These are phyloP conservation scores for Toxotes chatareus DNA, from an alignment of 2,113 vertebrate genomes.

Conservation along the genomic window DNA sequence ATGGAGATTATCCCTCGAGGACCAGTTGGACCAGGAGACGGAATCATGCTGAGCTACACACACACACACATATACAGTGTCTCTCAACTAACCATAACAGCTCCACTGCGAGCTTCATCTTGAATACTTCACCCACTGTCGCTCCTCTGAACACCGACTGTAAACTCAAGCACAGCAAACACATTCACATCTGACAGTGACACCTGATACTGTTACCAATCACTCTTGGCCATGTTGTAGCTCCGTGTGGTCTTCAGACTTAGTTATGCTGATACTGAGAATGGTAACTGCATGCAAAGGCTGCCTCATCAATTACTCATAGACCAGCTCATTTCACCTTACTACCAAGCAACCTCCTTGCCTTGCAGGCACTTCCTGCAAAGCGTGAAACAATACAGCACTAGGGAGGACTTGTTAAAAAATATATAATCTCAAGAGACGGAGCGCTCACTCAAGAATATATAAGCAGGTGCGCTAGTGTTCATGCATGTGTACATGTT, in stretches of 20 bases:
- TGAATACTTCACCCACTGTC: background rate
- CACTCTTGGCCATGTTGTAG: background rate
- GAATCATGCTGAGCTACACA: background rate
- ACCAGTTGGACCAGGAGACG: background rate
- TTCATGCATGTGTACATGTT: conserved; percentile 30
- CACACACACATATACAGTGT: background rate
- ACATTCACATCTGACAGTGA: background rate
- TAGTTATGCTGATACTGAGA: conserved; percentile 20
- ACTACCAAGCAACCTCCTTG: conserved; percentile 30
- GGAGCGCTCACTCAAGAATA: conserved; percentile 22
- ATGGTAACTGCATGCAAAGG: conserved; percentile 21
- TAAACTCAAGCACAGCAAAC: background rate
- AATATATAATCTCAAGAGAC: conserved; percentile 61
- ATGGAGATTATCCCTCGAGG: background rate
- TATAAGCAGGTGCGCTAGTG: background rate
- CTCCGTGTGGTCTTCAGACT: background rate
- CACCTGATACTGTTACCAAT: background rate
- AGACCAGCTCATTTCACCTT: conserved; percentile 44
- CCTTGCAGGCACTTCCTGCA: conserved; percentile 59
- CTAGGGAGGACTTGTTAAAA: conserved; percentile 55
- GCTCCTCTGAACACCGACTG: background rate
- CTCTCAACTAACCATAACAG: background rate
- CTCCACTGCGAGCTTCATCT: background rate
- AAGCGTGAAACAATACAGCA: conserved; percentile 28
- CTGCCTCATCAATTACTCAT: conserved; percentile 66